Conservation (phyloP, 2,797 vertebrate genomes). For the Trichosurus vulpecula region DNA sequence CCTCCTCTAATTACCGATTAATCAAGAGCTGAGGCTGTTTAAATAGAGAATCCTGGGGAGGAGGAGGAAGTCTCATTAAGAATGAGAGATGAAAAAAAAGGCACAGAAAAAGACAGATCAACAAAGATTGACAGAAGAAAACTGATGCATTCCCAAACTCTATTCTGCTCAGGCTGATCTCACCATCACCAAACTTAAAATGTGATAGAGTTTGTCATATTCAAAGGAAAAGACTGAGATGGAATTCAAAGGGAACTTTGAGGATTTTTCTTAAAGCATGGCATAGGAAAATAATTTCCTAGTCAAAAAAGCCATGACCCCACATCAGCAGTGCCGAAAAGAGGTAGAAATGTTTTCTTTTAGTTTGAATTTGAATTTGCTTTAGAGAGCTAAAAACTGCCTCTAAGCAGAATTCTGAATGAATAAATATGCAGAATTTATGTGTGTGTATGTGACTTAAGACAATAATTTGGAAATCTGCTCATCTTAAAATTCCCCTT, state of each 20-base stretch:
- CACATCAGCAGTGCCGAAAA: background rate
- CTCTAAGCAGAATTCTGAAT: constrained; percentile 73
- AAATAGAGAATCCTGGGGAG: constrained; percentile 80
- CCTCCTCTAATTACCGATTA: constrained; percentile 83
- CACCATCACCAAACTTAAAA: background rate
- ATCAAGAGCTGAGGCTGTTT: constrained; percentile 81
- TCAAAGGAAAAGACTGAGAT: background rate
- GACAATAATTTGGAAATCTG: constrained; percentile 75
- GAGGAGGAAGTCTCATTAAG: constrained; percentile 83
- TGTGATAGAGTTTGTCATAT: background rate
- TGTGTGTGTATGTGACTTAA: constrained; percentile 20
- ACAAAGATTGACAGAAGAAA: constrained; percentile 35
- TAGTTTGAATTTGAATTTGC: constrained; percentile 74
- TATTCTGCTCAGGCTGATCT: background rate
- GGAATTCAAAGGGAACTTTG: background rate
- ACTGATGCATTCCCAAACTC: constrained; percentile 54
- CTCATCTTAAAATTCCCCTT: constrained; percentile 71
- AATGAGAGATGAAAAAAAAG: constrained; percentile 73
- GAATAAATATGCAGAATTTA: constrained; percentile 62
- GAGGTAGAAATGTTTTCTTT: background rate
- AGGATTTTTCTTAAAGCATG: background rate
- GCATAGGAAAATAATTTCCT: background rate
- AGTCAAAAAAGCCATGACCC: background rate
- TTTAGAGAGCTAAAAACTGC: constrained; percentile 68
- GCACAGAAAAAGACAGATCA: background rate